phyloP scores from a whole-genome alignment of 92 coral and sea anemone species.

The Porites cylindrica region DNA sequence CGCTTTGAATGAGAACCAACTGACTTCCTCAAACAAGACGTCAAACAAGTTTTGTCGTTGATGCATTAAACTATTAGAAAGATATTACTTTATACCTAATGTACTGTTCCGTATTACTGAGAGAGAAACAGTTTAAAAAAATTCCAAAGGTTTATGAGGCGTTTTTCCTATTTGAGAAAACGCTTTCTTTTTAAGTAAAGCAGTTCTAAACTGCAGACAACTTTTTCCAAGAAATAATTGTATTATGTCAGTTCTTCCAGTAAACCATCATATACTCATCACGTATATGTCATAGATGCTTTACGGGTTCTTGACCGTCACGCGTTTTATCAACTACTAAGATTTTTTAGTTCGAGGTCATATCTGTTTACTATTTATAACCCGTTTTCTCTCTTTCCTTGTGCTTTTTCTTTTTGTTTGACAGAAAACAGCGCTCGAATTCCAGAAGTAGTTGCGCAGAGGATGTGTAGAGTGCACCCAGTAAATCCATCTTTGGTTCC shows the following conservation, averaged over 20 bases:
- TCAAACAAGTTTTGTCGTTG: too few species aligned
- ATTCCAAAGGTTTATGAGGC: slow-evolving; percentile 6
- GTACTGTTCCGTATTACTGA: background rate
- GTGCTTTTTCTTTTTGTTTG: background rate
- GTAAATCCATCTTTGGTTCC: slow-evolving; percentile 47
- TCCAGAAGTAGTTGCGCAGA: slow-evolving; percentile 47
- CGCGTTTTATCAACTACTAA: slow-evolving; percentile 13
- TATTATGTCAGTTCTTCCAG: too few species aligned
- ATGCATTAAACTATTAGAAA: too few species aligned
- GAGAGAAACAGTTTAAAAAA: background rate
- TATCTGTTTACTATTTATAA: background rate
- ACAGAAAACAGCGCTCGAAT: slow-evolving; percentile 40
- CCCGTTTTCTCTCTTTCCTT: background rate
- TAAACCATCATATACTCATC: background rate
- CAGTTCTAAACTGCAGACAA: slow-evolving; percentile 13
- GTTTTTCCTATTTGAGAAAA: background rate
- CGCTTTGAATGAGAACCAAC: background rate
- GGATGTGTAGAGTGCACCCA: slow-evolving; percentile 37
- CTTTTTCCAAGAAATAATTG: slow-evolving; percentile 14
- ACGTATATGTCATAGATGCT: slow-evolving; percentile 3
- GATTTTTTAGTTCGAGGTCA: slow-evolving; percentile 6
- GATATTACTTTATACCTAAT: background rate
- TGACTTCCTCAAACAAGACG: background rate
- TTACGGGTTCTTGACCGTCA: slow-evolving; percentile 13
- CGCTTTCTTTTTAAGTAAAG: slow-evolving; percentile 15